These are phyloP conservation scores for Urocolius indicus DNA, from an alignment of 2,113 vertebrate species.

Conservation along the genomic window DNA sequence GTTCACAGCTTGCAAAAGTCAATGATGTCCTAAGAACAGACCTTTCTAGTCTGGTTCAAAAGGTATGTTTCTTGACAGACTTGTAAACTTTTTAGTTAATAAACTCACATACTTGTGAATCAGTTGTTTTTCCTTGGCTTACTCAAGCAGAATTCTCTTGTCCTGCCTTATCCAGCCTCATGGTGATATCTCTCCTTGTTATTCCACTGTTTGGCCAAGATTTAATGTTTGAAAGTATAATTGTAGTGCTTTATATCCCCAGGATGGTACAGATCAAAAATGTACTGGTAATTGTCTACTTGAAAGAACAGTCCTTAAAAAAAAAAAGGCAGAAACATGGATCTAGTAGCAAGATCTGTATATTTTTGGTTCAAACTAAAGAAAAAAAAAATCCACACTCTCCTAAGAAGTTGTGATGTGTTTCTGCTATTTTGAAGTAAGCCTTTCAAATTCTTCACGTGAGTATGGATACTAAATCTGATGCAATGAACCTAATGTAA, in stretches of 20 bases:
- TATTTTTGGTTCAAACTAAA: background rate
- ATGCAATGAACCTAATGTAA: background rate
- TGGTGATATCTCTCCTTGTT: background rate
- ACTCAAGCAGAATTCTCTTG: background rate
- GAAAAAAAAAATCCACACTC: background rate
- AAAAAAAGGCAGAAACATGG: background rate
- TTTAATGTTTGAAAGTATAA: background rate
- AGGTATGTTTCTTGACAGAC: slow-evolving; percentile 76
- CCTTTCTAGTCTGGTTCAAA: slow-evolving; percentile 83
- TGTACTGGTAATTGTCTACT: background rate
- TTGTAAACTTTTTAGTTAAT: background rate
- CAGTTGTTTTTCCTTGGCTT: background rate
- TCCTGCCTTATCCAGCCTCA: background rate
- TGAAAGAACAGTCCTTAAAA: background rate
- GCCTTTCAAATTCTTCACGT: background rate
- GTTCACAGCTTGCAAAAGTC: slow-evolving; percentile 79
- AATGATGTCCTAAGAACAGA: slow-evolving; percentile 84
- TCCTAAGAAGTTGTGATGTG: background rate
- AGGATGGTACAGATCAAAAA: background rate
- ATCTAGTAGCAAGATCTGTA: background rate
- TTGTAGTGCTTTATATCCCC: background rate
- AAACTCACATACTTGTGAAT: background rate
- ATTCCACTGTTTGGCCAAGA: background rate
- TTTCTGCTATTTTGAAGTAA: background rate
- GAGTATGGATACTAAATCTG: background rate